Evolutionary conservation across 1,140 invertebrate species (phyloP).

Genomic region (Zaprionus ghesquierei): DNA sequence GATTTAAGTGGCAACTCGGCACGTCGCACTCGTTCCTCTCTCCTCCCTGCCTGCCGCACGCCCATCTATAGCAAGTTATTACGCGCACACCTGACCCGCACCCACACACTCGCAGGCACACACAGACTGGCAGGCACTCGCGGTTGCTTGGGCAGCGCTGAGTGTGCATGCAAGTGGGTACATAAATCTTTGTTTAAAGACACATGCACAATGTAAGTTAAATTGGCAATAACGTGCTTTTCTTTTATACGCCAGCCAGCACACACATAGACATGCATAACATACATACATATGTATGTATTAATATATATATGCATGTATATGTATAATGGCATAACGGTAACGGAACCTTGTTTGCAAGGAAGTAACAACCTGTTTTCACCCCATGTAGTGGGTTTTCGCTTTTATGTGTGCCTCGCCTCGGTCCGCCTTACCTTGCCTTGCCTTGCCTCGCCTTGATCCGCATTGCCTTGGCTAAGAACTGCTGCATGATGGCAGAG

Average conservation of each 20-base stretch:
- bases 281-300: slow-evolving; percentile 5
- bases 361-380: slow-evolving; percentile 80
- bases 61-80: slow-evolving; percentile 70
- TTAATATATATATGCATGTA: slow-evolving; percentile 20
- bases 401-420: slow-evolving; percentile 49
- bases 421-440: not conserved
- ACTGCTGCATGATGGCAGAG: not conserved
- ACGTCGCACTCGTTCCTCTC: slow-evolving; percentile 17
- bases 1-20: slow-evolving; percentile 69
- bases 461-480: slow-evolving; percentile 27
- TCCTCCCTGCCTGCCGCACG: not conserved
- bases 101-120: slow-evolving; percentile 20
- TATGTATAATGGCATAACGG: slow-evolving; percentile 65
- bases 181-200: slow-evolving; percentile 80
- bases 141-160: slow-evolving; percentile 23
- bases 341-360: slow-evolving; percentile 80
- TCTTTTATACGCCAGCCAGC: slow-evolving; percentile 67
- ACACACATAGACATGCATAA: slow-evolving; percentile 21
- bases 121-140: slow-evolving; percentile 4
- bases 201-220: slow-evolving; percentile 80
- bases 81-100: slow-evolving; percentile 64
- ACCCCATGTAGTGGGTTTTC: slow-evolving; percentile 65
- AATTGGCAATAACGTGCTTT: slow-evolving; percentile 80
- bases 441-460: slow-evolving; percentile 3
- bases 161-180: slow-evolving; percentile 75